Conservation (phyloP, 2,797 vertebrate genomes). For the Setipinna tenuifilis region DNA sequence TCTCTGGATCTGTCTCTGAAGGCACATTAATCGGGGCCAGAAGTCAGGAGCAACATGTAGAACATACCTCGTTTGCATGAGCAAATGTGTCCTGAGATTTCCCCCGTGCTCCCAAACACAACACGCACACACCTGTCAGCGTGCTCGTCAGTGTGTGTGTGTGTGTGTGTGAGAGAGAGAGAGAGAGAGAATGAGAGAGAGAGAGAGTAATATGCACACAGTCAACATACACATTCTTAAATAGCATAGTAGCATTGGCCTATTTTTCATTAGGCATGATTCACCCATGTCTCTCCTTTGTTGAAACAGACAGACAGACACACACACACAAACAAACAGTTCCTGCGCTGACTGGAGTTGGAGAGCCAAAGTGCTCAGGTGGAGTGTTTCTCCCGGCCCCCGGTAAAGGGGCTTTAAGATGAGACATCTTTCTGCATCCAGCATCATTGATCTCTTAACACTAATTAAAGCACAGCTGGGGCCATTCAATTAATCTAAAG, state of each 20-base stretch:
- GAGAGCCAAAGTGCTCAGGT: constrained; percentile 28
- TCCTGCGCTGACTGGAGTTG: neutral
- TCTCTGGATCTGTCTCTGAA: constrained; percentile 56
- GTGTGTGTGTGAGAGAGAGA: no score
- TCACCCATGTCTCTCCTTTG: neutral
- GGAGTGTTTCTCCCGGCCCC: constrained; percentile 2
- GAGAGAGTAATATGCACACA: no score
- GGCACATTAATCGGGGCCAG: constrained; percentile 44
- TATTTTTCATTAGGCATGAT: neutral
- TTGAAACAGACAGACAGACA: neutral
- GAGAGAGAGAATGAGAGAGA: no score
- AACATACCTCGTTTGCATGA: constrained; percentile 32
- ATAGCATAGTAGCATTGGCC: neutral
- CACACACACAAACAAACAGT: neutral
- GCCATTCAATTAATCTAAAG: constrained; percentile 76
- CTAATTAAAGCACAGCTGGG: constrained; percentile 76
- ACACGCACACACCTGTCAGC: neutral
- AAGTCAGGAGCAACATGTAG: constrained; percentile 46
- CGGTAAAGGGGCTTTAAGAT: constrained; percentile 64
- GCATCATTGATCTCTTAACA: constrained; percentile 74
- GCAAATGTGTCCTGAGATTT: constrained; percentile 37
- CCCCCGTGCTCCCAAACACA: neutral
- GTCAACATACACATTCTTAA: neutral
- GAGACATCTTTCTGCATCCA: constrained; percentile 59
- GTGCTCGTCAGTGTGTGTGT: neutral